phyloP scores from a whole-genome alignment of 2,113 vertebrate species.

The Tachycineta bicolor region DNA sequence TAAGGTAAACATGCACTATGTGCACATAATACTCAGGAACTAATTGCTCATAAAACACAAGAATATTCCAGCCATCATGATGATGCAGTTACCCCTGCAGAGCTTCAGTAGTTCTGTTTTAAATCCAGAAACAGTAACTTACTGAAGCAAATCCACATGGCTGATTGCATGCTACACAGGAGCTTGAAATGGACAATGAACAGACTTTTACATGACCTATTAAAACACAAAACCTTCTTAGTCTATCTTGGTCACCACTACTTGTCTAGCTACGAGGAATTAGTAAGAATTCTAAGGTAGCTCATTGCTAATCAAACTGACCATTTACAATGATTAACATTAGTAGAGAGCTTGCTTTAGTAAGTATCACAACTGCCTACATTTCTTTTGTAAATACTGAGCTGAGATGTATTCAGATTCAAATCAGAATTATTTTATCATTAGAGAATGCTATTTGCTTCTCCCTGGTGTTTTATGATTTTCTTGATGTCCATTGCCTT shows the following conservation, averaged over 20 bases:
- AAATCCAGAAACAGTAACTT: not conserved
- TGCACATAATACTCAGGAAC: not conserved
- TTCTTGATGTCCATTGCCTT: not conserved
- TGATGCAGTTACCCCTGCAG: not conserved
- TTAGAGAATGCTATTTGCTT: not conserved
- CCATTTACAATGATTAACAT: not conserved
- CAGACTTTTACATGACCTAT: not conserved
- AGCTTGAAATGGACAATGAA: not conserved
- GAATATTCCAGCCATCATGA: not conserved
- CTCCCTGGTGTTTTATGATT: not conserved
- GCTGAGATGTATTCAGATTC: not conserved
- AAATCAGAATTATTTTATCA: not conserved
- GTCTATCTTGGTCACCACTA: not conserved
- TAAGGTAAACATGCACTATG: not conserved
- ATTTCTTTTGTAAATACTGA: not conserved
- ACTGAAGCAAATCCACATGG: accelerated
- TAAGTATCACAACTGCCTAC: not conserved
- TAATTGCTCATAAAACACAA: not conserved
- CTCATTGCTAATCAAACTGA: not conserved
- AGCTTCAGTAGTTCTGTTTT: not conserved
- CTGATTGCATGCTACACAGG: not conserved
- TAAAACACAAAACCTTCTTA: not conserved
- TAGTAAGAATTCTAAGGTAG: not conserved
- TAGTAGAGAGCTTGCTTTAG: accelerated
- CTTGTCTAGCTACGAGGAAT: not conserved